phyloP scores from a whole-genome alignment of 1,140 invertebrate genomes.

The Zelostemma sp. region DNA sequence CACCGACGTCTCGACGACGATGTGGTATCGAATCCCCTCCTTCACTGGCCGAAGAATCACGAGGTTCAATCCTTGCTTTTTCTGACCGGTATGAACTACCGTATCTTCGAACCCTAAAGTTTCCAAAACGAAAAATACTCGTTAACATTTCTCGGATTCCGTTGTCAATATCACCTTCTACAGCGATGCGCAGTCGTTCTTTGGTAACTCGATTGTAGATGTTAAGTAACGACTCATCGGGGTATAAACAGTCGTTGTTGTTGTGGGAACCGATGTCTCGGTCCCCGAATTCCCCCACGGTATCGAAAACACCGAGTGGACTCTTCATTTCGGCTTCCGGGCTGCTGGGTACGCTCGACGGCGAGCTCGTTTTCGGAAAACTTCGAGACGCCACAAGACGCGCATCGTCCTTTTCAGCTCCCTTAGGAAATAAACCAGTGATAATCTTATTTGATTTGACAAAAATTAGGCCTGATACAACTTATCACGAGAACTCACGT shows the following conservation, averaged over 20 bases:
- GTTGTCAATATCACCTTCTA: slow-evolving; percentile 70
- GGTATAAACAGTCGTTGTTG: slow-evolving; percentile 32
- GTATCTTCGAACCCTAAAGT: slow-evolving; percentile 77
- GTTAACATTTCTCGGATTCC: too few relatives aligned
- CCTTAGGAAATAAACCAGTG: slow-evolving; percentile 29
- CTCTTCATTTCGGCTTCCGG: slow-evolving; percentile 53
- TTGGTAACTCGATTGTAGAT: slow-evolving; percentile 74
- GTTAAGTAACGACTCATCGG: slow-evolving; percentile 69
- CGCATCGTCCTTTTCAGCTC: slow-evolving; percentile 36
- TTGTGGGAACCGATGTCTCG: slow-evolving; percentile 19
- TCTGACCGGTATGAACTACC: slow-evolving; percentile 79
- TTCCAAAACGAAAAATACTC: slow-evolving; percentile 7
- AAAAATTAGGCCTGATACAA: slow-evolving; percentile 3
- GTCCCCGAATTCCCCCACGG: slow-evolving; percentile 38
- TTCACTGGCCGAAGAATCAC: slow-evolving; percentile 77
- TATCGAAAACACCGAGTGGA: slow-evolving; percentile 32
- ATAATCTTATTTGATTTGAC: too few relatives aligned
- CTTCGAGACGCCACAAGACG: slow-evolving; percentile 51
- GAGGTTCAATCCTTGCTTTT: slow-evolving; percentile 78
- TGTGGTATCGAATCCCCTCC: slow-evolving; percentile 77
- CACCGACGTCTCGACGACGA: slow-evolving; percentile 76
- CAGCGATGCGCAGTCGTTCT: slow-evolving; percentile 75
- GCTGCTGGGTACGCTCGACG: slow-evolving; percentile 52
- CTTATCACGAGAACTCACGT: slow-evolving; percentile 50
- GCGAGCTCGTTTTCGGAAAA: slow-evolving; percentile 52